Evolutionary conservation across 2,797 vertebrate genomes (phyloP).

Genomic region (Danio kyathit): DNA sequence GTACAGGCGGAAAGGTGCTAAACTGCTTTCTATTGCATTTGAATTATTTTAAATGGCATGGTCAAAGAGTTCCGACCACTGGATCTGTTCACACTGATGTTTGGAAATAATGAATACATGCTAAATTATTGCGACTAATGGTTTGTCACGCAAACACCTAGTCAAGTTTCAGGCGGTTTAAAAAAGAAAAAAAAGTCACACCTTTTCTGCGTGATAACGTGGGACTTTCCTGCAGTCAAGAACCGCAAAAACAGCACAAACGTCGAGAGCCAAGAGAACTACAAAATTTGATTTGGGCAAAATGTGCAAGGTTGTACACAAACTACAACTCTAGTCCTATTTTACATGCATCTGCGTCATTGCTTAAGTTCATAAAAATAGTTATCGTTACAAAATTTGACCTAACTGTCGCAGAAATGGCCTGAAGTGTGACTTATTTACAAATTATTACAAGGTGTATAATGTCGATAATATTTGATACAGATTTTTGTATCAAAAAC

Average conservation of each 20-base stretch:
- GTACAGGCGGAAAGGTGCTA: slow-evolving; percentile 4
- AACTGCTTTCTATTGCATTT: slow-evolving; percentile 44
- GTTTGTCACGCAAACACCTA: slow-evolving; percentile 25
- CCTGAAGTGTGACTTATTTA: slow-evolving; percentile 26
- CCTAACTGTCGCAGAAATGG: background rate
- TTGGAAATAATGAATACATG: slow-evolving; percentile 22
- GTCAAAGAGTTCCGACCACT: background rate
- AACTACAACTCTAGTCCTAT: slow-evolving; percentile 24
- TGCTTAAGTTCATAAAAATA: slow-evolving; percentile 36
- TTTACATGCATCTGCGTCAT: slow-evolving; percentile 31
- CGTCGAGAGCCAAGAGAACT: slow-evolving; percentile 53
- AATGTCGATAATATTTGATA: too few relatives aligned
- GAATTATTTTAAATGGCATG: slow-evolving; percentile 13
- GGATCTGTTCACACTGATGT: background rate
- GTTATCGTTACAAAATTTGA: slow-evolving; percentile 40
- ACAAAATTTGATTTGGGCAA: slow-evolving; percentile 30
- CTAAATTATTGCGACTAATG: slow-evolving; percentile 7
- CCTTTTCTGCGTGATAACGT: background rate
- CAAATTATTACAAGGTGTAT: slow-evolving; percentile 25
- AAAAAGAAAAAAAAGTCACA: background rate
- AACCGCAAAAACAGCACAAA: slow-evolving; percentile 35
- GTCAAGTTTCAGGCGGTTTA: background rate
- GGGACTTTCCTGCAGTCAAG: slow-evolving; percentile 6
- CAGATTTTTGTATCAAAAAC: too few relatives aligned
- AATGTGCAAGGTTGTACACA: slow-evolving; percentile 27